Conservation (phyloP, 2,113 vertebrate species). For the Rhombomys opimus region DNA sequence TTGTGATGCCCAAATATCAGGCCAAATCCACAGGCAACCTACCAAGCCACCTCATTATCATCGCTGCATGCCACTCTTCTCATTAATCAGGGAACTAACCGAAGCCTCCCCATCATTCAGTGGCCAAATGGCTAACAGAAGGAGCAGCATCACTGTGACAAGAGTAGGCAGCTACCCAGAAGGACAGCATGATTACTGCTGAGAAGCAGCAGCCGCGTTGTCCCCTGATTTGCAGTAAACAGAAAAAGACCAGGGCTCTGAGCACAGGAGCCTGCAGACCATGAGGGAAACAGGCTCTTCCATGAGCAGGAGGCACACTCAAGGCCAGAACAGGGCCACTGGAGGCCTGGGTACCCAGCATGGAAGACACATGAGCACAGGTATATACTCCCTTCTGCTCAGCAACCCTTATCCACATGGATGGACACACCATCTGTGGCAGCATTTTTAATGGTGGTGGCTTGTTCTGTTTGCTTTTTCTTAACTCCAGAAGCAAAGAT, state of each 20-base stretch:
- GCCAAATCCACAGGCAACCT: not conserved
- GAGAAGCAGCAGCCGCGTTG: not conserved
- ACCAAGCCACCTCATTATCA: constrained; percentile 55
- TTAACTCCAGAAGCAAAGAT: constrained; percentile 38
- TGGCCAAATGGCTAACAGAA: constrained; percentile 66
- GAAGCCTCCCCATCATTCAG: not conserved
- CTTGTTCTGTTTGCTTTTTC: not conserved
- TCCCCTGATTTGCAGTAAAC: not conserved
- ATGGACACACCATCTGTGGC: constrained; percentile 69
- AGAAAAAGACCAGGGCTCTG: not conserved
- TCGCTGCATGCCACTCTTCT: not conserved
- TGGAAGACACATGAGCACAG: not conserved
- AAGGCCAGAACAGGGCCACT: constrained; percentile 25
- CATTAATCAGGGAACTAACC: constrained; percentile 36
- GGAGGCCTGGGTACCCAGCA: not conserved
- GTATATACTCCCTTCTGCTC: not conserved
- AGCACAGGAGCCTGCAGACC: not conserved
- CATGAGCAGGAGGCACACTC: not conserved
- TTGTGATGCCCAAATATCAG: not conserved
- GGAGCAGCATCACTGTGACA: not conserved
- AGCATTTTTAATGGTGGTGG: not conserved
- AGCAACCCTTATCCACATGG: constrained; percentile 52
- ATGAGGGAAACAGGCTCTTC: not conserved
- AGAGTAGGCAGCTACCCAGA: not conserved
- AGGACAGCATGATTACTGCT: not conserved